These are phyloP conservation scores for Dryobotodes eremita DNA, from an alignment of 2,888 invertebrate genomes.

Conservation along the genomic window DNA sequence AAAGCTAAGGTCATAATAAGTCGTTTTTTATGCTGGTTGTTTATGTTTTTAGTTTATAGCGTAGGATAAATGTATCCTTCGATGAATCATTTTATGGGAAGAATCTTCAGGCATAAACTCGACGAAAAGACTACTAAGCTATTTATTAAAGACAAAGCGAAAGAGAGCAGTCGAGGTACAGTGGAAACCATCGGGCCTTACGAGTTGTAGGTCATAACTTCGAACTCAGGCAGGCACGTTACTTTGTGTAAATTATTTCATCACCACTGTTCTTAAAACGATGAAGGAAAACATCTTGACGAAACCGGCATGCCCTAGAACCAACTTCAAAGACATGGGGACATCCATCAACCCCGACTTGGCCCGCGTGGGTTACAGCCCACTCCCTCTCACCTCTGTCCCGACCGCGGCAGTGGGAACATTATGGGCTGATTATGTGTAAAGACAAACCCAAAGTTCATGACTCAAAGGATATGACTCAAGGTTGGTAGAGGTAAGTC, in stretches of 20 bases:
- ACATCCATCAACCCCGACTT: not conserved
- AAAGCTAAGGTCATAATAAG: constrained; percentile 41
- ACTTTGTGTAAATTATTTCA: not conserved
- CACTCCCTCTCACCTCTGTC: not conserved
- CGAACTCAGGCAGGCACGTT: not conserved
- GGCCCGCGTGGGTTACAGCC: not conserved
- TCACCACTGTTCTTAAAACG: not conserved
- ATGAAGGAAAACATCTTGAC: not conserved
- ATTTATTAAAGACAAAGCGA: not conserved
- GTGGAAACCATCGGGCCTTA: not conserved
- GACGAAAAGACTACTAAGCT: not conserved
- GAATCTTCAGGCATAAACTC: not conserved
- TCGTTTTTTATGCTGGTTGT: constrained; percentile 21
- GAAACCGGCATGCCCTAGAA: not conserved
- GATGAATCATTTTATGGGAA: not conserved
- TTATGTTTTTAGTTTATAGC: constrained; percentile 23
- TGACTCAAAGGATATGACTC: not conserved
- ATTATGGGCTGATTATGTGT: not conserved
- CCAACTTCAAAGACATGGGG: not conserved
- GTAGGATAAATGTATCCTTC: not conserved
- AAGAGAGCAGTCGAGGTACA: not conserved
- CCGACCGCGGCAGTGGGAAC: not conserved
- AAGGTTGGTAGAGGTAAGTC: too few relatives aligned
- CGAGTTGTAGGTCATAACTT: not conserved
- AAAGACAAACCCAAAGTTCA: not conserved